These are phyloP conservation scores for Typhlichthys eigenmanni DNA, from an alignment of 2,797 vertebrate genomes.

Conservation along the genomic window DNA sequence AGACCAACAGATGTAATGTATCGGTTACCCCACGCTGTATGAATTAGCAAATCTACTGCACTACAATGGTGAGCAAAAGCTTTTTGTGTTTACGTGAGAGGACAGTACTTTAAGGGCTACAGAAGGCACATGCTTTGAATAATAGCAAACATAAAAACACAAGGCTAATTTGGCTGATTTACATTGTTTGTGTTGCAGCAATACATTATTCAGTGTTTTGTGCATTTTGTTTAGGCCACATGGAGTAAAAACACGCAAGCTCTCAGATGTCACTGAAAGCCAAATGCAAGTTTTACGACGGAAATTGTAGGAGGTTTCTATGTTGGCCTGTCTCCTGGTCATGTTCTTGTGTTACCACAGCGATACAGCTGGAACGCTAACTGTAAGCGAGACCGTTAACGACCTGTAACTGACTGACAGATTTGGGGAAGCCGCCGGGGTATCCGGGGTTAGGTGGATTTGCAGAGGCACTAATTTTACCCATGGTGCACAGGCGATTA, in stretches of 20 bases:
- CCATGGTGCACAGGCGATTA: constrained; percentile 26
- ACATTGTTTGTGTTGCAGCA: too few species aligned
- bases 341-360: constrained; percentile 58
- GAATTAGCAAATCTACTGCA: constrained; percentile 21
- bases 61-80: not conserved
- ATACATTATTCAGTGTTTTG: not conserved
- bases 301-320: constrained; percentile 43
- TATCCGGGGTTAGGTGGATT: constrained; percentile 53
- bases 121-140: too few species aligned
- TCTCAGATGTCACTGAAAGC: constrained; percentile 15
- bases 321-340: constrained; percentile 29
- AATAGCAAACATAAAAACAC: too few species aligned
- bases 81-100: not conserved
- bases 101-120: too few species aligned
- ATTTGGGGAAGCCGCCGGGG: constrained; percentile 29
- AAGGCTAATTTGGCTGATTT: too few species aligned
- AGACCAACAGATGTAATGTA: constrained; percentile 57
- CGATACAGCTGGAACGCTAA: constrained; percentile 66
- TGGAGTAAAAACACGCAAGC: constrained; percentile 10
- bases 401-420: constrained; percentile 72
- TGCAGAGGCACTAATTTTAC: constrained; percentile 71
- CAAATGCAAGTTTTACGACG: constrained; percentile 51
- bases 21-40: constrained; percentile 6
- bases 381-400: constrained; percentile 73
- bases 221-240: not conserved